Evolutionary conservation across 2,888 invertebrate species (phyloP).

Genomic region (Papilio demoleus): DNA sequence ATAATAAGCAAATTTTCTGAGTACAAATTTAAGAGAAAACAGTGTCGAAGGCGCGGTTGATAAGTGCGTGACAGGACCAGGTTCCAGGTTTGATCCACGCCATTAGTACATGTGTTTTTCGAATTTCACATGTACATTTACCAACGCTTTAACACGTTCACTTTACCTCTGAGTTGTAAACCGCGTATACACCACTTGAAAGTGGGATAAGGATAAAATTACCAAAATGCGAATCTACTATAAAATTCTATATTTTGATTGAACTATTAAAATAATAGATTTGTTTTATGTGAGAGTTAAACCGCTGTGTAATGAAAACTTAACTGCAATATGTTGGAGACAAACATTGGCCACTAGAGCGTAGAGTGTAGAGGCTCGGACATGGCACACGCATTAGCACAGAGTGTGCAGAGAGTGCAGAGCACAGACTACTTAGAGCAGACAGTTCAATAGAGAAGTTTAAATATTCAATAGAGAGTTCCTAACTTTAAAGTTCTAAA

Average conservation of each 20-base stretch:
- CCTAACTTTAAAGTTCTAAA: background rate
- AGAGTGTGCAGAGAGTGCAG: background rate
- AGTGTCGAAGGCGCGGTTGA: too few relatives aligned
- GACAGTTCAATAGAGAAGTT: background rate
- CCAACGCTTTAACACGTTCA: too few relatives aligned
- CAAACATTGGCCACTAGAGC: background rate
- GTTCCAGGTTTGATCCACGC: too few relatives aligned
- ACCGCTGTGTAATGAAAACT: background rate
- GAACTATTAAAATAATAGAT: background rate
- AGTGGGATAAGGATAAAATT: too few relatives aligned
- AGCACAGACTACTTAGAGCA: background rate
- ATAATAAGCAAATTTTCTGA: too few relatives aligned
- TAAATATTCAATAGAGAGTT: background rate
- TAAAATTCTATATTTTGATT: background rate
- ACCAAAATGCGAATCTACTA: too few relatives aligned
- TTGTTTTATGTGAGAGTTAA: background rate
- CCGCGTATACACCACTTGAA: too few relatives aligned
- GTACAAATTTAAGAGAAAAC: too few relatives aligned
- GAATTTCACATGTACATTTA: too few relatives aligned
- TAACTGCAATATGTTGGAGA: background rate
- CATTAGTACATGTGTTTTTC: too few relatives aligned
- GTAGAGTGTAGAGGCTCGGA: slow-evolving; percentile 11
- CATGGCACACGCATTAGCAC: slow-evolving; percentile 13
- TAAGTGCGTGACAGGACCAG: too few relatives aligned
- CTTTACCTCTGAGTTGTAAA: too few relatives aligned